Evolutionary conservation across 2,113 vertebrate genomes (phyloP).

Genomic region (Hipposideros armiger): DNA sequence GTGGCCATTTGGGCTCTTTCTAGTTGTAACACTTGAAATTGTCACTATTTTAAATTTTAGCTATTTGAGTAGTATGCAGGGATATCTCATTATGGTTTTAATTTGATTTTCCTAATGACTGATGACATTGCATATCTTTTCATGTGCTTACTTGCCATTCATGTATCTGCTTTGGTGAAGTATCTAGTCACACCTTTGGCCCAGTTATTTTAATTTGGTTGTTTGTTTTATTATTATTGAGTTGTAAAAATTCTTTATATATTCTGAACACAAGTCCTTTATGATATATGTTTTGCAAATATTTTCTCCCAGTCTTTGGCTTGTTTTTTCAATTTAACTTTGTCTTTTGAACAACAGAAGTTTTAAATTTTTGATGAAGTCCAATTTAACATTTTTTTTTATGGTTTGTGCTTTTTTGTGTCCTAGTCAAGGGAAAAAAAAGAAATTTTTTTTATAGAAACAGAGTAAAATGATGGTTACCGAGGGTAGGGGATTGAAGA

Average conservation of each 20-base stretch:
- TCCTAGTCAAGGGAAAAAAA: background rate
- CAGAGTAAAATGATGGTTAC: background rate
- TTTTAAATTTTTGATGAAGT: conserved; percentile 7
- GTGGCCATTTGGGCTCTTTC: background rate
- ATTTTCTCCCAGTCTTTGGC: conserved; percentile 14
- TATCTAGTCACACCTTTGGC: background rate
- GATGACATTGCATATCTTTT: background rate
- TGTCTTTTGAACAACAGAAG: background rate
- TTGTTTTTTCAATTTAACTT: background rate
- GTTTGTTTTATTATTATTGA: background rate
- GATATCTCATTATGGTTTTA: background rate
- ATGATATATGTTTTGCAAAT: background rate
- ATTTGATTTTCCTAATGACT: background rate
- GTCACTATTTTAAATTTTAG: background rate
- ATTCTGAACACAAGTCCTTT: background rate
- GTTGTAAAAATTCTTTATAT: background rate
- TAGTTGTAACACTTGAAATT: background rate
- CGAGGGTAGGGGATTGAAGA: no score
- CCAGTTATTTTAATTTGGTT: background rate
- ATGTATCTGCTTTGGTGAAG: background rate
- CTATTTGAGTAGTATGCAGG: background rate
- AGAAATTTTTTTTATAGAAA: background rate
- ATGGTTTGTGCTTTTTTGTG: background rate
- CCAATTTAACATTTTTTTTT: background rate
- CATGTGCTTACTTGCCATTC: background rate